Evolutionary conservation across 2,113 vertebrate genomes (phyloP), one percentile per base, ranked within the genome.

Genomic region (Lophura nycthemera): DNA sequence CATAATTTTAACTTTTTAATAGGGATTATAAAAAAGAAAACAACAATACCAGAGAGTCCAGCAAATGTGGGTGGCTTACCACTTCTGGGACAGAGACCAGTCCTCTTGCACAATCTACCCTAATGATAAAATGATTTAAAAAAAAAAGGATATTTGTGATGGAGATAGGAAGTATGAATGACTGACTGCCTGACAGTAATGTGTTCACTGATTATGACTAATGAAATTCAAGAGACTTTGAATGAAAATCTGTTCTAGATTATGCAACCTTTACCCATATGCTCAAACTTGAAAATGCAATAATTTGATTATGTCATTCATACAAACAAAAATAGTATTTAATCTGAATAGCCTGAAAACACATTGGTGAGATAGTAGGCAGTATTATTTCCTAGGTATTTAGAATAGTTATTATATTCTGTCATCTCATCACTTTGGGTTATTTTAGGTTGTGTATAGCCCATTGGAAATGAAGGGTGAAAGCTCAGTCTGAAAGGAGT

Each of bases 191-290:
- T 48, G 43, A 32, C 8, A 60, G 18, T 30, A 54, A 56, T 30
- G 25, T 4, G 4, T 14, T 52, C 65, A 67, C 21, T 25, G 81
- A 24, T 4, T 54, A 22, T n/a, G 7, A 16, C 40, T 24, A 21
- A 13, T 69, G 3, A 30, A 47, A 36, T 8, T 2, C 0, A 1
- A 79, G 45, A 74, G 30, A 59, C 2, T 60, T 19, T 48, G 27
- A 76, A 82, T 17, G 10, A 80, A 52, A 32, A 72, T 66, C 3
- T 11, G 6, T 6, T 18, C 3, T 16, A 30, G 13, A 10, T 52
- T 27, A 70, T 61, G 6, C 6, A 84, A 54, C 5, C 1, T 75
- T 56, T 78, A 13, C 13, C 17, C 0, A 0, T 42, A 19, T 0
- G 0, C 11, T 52, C 52, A 78, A 86, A 40, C 8, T 60, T 15